phyloP scores from a whole-genome alignment of 1,140 invertebrate species.

The Coptotermes formosanus region DNA sequence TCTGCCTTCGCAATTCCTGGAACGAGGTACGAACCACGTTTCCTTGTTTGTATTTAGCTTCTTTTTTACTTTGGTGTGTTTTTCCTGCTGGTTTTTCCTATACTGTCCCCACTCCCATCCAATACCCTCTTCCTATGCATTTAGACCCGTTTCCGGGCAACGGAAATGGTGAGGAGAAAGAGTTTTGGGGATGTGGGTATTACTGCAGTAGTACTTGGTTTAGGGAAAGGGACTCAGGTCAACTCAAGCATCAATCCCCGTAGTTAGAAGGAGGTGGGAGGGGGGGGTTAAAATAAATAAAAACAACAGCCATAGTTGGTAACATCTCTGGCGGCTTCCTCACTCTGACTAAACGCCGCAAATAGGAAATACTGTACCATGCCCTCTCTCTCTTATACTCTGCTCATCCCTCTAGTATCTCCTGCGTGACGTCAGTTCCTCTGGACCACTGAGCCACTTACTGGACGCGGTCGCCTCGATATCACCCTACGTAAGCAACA shows the following conservation, averaged over 20 bases:
- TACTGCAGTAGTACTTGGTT: neutral
- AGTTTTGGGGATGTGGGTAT: neutral
- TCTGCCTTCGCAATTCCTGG: neutral
- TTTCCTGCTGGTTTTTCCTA: neutral
- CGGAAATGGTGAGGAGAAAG: constrained; percentile 10
- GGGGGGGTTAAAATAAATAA: neutral
- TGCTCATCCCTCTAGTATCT: neutral
- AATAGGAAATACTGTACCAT: neutral
- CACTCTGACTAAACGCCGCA: constrained; percentile 16
- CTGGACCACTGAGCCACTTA: constrained; percentile 13
- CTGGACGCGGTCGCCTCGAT: neutral
- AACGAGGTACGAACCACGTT: neutral
- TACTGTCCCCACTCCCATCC: neutral
- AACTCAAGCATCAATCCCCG: neutral
- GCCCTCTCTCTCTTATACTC: neutral
- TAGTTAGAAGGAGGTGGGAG: neutral
- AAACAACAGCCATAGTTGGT: neutral
- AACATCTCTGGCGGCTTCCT: neutral
- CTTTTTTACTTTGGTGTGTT: neutral
- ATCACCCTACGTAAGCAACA: neutral
- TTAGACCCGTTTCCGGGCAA: neutral
- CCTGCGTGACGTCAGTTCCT: constrained; percentile 6
- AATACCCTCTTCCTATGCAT: neutral
- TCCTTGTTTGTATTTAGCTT: neutral
- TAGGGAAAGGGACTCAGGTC: neutral